These are phyloP conservation scores for Gymnothorax reevesii DNA, from an alignment of 2,797 vertebrate species.

Conservation along the genomic window DNA sequence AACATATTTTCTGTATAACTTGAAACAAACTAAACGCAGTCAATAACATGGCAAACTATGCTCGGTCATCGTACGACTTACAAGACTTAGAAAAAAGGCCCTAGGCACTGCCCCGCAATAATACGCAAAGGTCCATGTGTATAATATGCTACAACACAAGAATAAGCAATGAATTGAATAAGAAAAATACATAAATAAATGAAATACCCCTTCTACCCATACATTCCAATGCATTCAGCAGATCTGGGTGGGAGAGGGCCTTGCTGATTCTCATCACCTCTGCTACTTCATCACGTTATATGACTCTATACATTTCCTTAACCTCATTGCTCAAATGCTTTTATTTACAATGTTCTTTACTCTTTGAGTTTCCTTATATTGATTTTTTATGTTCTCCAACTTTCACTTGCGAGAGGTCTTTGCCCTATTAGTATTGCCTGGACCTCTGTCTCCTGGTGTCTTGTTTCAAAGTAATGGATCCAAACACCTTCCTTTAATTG, in stretches of 20 bases:
- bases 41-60: background rate
- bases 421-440: background rate
- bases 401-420: background rate
- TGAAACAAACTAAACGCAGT: background rate
- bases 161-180: background rate
- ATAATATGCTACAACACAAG: background rate
- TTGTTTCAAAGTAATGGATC: conserved; percentile 5
- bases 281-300: background rate
- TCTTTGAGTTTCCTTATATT: background rate
- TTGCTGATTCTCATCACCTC: background rate
- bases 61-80: background rate
- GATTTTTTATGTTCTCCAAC: background rate
- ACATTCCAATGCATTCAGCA: background rate
- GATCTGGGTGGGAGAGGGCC: background rate
- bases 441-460: background rate
- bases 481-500: conserved; percentile 43
- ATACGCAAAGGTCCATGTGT: background rate
- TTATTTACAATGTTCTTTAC: background rate
- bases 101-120: background rate
- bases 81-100: background rate
- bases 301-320: background rate
- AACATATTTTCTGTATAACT: background rate
- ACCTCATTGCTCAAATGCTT: background rate
- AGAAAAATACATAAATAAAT: background rate
- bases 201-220: background rate